Conservation (phyloP, 1,140 invertebrate species). For the Drosophila varians region DNA sequence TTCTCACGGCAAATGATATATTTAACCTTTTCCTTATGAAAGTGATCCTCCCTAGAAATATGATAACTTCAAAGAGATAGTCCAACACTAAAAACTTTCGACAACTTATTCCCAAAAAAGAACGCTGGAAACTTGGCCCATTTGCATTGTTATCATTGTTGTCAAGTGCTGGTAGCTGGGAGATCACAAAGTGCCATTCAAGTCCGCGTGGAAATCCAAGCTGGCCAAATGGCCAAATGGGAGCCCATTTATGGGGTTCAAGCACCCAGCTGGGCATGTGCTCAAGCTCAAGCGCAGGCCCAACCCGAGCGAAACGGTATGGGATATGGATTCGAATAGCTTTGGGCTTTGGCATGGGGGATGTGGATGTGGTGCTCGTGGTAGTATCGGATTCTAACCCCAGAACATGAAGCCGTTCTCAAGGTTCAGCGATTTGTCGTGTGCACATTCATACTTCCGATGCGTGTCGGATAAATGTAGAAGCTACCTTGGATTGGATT, state of each 20-base stretch:
- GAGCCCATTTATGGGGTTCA: slow-evolving; percentile 41
- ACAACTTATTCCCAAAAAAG: neutral
- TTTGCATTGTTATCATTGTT: slow-evolving; percentile 6
- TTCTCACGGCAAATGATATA: too few species aligned
- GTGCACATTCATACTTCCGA: slow-evolving; percentile 28
- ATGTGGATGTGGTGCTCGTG: slow-evolving; percentile 1
- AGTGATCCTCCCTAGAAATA: neutral
- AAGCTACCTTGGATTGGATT: neutral
- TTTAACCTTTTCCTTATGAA: neutral
- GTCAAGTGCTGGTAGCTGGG: slow-evolving; percentile 17
- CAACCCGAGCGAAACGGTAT: slow-evolving; percentile 22
- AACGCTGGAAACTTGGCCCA: slow-evolving; percentile 1
- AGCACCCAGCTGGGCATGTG: slow-evolving; percentile 41
- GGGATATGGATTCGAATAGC: slow-evolving; percentile 12
- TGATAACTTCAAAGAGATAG: neutral
- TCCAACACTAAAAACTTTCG: neutral
- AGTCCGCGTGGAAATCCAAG: slow-evolving; percentile 22
- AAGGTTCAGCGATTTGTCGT: slow-evolving; percentile 36
- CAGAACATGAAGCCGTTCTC: slow-evolving; percentile 45
- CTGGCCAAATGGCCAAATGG: slow-evolving; percentile 5
- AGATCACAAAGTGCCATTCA: slow-evolving; percentile 34
- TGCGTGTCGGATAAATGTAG: neutral
- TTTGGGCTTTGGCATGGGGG: neutral
- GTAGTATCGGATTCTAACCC: slow-evolving; percentile 32
- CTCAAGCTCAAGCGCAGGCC: slow-evolving; percentile 28